Percentiles rank a stretch among this genome's conserved stretches.
Conservation (phyloP, 2,797 vertebrate genomes). For the Anguilla pacifica region DNA sequence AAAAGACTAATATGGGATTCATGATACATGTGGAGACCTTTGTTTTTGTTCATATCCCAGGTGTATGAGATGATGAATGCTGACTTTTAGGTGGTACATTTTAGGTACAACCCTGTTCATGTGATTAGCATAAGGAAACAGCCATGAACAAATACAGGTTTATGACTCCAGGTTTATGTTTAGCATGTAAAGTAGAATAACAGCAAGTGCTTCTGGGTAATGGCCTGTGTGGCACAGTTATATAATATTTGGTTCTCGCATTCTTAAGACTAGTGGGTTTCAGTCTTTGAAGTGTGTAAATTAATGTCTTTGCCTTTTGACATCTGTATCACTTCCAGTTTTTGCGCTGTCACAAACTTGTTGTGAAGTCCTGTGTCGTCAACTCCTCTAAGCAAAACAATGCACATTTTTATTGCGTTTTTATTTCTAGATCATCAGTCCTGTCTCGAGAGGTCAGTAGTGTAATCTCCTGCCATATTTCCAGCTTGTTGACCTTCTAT, state of each 20-base stretch:
- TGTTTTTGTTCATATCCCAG: too few species aligned
- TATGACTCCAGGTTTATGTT: too few species aligned
- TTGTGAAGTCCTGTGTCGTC: not conserved
- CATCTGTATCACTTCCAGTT: not conserved
- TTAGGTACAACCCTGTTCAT: too few species aligned
- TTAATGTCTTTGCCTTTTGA: not conserved
- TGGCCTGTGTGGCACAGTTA: not conserved
- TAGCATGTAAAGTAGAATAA: too few species aligned
- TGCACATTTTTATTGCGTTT: not conserved
- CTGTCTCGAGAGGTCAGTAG: not conserved
- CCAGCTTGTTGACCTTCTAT: not conserved
- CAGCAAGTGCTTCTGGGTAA: not conserved
- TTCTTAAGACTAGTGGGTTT: not conserved
- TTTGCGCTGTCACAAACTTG: not conserved
- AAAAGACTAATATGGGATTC: too few species aligned
- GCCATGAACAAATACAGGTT: too few species aligned
- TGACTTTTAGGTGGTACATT: too few species aligned
- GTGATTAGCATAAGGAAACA: too few species aligned
- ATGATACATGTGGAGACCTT: too few species aligned
- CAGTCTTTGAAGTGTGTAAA: not conserved
- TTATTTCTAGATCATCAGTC: not conserved
- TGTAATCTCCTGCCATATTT: conserved; percentile 4
- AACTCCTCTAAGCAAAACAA: not conserved
- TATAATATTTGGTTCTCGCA: not conserved
- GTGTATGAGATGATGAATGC: too few species aligned